Evolutionary conservation across 2,888 invertebrate species (phyloP), one percentile per base, ranked within the genome.

Genomic region (Agrypnus murinus): DNA sequence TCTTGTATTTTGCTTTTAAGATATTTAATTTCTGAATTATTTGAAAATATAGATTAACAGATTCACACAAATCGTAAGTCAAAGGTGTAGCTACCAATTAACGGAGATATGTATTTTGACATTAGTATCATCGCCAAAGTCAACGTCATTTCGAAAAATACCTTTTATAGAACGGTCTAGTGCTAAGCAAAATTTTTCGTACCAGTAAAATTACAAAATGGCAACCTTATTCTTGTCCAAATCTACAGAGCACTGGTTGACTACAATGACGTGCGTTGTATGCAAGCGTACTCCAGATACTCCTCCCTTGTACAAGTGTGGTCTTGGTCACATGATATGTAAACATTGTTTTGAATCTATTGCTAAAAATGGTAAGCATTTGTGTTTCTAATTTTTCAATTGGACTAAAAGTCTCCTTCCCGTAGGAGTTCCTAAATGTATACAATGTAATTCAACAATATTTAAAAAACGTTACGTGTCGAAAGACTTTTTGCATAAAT

Each of bases 241-340:
- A 32, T 40, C 67, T 65, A 60, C 58, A 17, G 79, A 80, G 55
- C 81, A 81, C 48, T 81, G 81, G 81, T 71, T 79, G 57, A 79
- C 81, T 62, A 59, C 76, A 53, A 79, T 80, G 79, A 77, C 74
- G n/a, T 85, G 85, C 73, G 79, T 75, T 45, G 69, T 81, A 14
- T 85, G 85, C 73, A 77, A 79, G 64, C 74, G 79, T 34, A 81
- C 80, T 32, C 82, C 82, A 9, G 82, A 82, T 64, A 74, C 70
- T 50, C 78, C 81, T 31, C 83, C 83, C 4, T 63, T 84, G 10
- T 84, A 80, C 68, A 78, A 80, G 71, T 85, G 85, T 74, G 77
- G 78, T 25, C 71, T 80, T 67, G 80, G 81, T 43, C 84, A 84
- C 70, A 78, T 80, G 38, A 78, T 82, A 67, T 85, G 85, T 73